A percentile compares a stretch with the other conserved stretches of the same genome.
Evolutionary conservation across 2,797 vertebrate genomes (phyloP).

Genomic region (Limnodromus scolopaceus): DNA sequence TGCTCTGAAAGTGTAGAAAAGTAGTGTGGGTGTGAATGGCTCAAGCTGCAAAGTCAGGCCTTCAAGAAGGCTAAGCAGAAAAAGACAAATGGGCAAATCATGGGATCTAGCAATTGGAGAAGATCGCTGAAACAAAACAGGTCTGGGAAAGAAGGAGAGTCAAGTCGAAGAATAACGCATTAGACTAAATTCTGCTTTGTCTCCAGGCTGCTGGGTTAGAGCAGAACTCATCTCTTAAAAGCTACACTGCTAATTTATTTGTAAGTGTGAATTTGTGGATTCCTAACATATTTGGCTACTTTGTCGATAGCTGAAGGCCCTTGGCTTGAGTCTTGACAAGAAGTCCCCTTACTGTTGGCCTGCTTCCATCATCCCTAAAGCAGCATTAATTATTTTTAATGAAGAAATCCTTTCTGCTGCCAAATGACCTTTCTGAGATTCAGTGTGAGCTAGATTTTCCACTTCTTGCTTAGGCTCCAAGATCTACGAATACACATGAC

Average conservation of each 20-base stretch:
- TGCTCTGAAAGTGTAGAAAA: not conserved
- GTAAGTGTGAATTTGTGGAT: slow-evolving; percentile 55
- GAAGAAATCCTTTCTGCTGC: slow-evolving; percentile 63
- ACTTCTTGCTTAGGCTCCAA: slow-evolving; percentile 50
- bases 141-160: not conserved
- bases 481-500: slow-evolving; percentile 34
- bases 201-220: not conserved
- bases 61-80: not conserved
- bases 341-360: slow-evolving; percentile 56
- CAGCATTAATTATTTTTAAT: slow-evolving; percentile 71
- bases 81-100: not conserved
- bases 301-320: slow-evolving; percentile 43
- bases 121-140: not conserved
- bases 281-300: slow-evolving; percentile 52
- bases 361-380: slow-evolving; percentile 56
- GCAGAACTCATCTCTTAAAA: slow-evolving; percentile 21
- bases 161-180: not conserved
- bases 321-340: slow-evolving; percentile 61
- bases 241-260: slow-evolving; percentile 26
- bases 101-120: not conserved
- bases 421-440: slow-evolving; percentile 59
- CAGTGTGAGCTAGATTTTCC: slow-evolving; percentile 53
- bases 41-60: not conserved
- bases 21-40: not conserved
- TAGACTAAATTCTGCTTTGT: slow-evolving; percentile 5